Evolutionary conservation across 2,113 vertebrate genomes (phyloP).

Genomic region (Myotis davidii): DNA sequence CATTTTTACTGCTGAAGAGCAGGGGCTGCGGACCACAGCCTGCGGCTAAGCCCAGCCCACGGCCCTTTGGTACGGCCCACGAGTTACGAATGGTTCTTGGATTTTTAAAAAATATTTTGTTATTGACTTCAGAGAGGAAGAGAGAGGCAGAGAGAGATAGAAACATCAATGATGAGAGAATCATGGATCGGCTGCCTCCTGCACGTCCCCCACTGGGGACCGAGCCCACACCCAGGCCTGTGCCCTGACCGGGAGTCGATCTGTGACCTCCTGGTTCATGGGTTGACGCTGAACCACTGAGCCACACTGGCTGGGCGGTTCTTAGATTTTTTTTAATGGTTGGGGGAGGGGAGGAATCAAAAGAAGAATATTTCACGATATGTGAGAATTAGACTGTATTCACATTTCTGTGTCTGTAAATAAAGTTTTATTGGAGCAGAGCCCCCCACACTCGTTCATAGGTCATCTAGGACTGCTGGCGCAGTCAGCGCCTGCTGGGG

Average conservation of each 20-base stretch:
- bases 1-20: not conserved
- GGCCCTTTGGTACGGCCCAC: accelerated
- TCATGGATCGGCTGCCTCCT: too few species aligned
- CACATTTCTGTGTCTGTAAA: not conserved
- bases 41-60: not conserved
- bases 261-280: too few species aligned
- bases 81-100: not conserved
- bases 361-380: not conserved
- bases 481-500: not conserved
- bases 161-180: too few species aligned
- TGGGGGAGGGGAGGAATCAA: not conserved
- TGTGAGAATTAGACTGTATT: not conserved
- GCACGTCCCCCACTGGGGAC: too few species aligned
- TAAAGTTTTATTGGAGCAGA: slow-evolving; percentile 6
- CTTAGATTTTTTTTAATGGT: not conserved
- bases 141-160: too few species aligned
- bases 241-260: too few species aligned
- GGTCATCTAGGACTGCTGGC: not conserved
- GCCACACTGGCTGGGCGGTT: too few species aligned
- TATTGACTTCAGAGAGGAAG: too few species aligned
- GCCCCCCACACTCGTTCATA: not conserved
- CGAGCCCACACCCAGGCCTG: too few species aligned
- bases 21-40: accelerated
- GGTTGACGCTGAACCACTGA: too few species aligned
- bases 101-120: not conserved